Base-by-base conservation (phyloP, 1,140 invertebrate genomes). In the Lepidurus couesii region DNA sequence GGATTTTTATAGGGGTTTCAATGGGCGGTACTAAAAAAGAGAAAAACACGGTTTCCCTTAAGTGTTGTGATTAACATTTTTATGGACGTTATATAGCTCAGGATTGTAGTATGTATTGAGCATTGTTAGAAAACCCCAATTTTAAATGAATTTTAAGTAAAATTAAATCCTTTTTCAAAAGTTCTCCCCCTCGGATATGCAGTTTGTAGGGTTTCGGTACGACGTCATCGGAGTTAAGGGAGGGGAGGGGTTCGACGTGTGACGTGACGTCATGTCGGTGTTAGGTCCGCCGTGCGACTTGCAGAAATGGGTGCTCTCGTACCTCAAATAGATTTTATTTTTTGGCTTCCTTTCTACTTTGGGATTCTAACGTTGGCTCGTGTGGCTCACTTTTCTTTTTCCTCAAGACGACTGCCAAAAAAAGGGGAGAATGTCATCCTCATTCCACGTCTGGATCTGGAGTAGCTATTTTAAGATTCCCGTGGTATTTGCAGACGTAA, bases 301-400 rank as follows among this genome's bases (percentile, higher is more conserved):
- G 45, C 43, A 42, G 45, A 76, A 76, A 76, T 44, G 42, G 8
- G 53, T 34, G 53, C 21, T 21, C 53, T 65, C 21, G 53, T 65
- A 65, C 53, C 34, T 13, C n/a, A 65, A 65, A 65, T 65, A 65
- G 53, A 65, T 21, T 21, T 0, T 2, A 34, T 65, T 65, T 65
- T 9, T 21, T 65, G 53, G 53, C 53, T 65, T 65, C 1, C 21
- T 65, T 65, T 1, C 53, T 65, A 65, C 16, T 65, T 65, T 13
- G 8, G 53, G 53, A 65, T 65, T 65, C 53, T 21, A 65, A 65
- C 53, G 16, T 65, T 65, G 16, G n/a, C 53, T 9, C 53, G 53
- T 65, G 16, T 65, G 16, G 8, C 53, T 65, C 21, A 13, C 53
- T 65, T 16, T 21, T 65, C 2, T 21, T 13, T 16, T 47, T 16